phyloP scores from a whole-genome alignment of 2,888 invertebrate species.

The Volucella inflata region DNA sequence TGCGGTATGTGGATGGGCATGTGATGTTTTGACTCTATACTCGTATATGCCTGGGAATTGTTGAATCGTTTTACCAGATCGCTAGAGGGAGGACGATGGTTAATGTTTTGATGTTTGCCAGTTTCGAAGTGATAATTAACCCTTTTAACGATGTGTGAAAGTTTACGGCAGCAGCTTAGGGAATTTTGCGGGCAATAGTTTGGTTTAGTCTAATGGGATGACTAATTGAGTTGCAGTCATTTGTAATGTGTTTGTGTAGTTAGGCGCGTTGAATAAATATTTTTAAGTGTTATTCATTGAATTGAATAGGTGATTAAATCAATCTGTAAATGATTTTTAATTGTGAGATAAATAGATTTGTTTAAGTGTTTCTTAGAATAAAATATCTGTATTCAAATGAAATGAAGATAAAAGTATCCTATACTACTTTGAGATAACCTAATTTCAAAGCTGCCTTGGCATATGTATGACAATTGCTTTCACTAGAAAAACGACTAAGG shows the following conservation, averaged over 20 bases:
- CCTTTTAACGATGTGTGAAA: conserved; percentile 73
- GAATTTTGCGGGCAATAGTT: conserved; percentile 69
- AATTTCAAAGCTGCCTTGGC: too few relatives aligned
- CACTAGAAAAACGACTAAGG: too few relatives aligned
- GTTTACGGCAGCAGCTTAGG: conserved; percentile 70
- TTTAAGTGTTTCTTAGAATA: too few relatives aligned
- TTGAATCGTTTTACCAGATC: conserved; percentile 41
- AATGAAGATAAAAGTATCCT: too few relatives aligned
- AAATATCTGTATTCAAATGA: too few relatives aligned
- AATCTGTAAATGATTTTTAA: too few relatives aligned
- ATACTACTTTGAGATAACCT: too few relatives aligned
- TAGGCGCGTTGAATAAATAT: conserved; percentile 51
- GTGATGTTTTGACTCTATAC: too few relatives aligned
- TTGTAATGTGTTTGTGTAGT: conserved; percentile 55
- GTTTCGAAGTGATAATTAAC: conserved; percentile 73
- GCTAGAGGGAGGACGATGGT: conserved; percentile 29
- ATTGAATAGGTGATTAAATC: too few relatives aligned
- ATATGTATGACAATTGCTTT: too few relatives aligned
- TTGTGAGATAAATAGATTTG: too few relatives aligned
- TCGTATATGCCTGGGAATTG: conserved; percentile 39
- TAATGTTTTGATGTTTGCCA: conserved; percentile 47
- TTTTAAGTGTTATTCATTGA: not conserved
- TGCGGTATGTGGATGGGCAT: not conserved
- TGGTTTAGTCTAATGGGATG: conserved; percentile 65
- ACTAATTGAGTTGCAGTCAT: conserved; percentile 61